A percentile compares a stretch with the other conserved stretches of the same genome.
These are phyloP conservation scores for Diadophis punctatus DNA, from an alignment of 2,113 vertebrate species.

Conservation along the genomic window DNA sequence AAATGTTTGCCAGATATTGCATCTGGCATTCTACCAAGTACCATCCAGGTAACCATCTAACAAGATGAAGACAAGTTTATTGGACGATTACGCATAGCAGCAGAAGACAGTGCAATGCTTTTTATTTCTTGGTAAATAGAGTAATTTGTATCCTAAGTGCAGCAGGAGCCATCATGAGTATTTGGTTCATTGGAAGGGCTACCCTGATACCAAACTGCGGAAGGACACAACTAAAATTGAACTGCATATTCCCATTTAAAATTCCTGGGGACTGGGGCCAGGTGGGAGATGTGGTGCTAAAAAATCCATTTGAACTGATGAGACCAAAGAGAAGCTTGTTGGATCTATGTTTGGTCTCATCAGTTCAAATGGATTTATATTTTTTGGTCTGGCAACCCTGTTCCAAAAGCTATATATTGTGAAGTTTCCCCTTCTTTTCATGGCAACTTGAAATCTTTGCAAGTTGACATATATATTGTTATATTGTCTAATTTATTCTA, in stretches of 20 bases:
- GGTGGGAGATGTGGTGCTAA: background rate
- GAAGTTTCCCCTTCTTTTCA: too few species aligned
- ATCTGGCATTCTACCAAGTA: background rate
- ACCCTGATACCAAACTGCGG: background rate
- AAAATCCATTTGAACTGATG: too few species aligned
- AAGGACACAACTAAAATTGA: background rate
- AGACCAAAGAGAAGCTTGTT: background rate
- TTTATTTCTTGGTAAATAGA: background rate
- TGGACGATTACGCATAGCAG: background rate
- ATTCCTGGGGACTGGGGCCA: background rate
- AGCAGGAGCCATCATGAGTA: background rate
- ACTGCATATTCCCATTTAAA: background rate
- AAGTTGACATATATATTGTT: background rate
- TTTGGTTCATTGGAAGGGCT: background rate
- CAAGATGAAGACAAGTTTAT: background rate
- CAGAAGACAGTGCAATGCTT: background rate
- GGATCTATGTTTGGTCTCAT: background rate
- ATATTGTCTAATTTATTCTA: background rate
- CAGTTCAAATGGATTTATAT: background rate
- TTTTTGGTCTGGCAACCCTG: background rate
- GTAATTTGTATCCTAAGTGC: background rate
- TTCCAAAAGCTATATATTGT: background rate
- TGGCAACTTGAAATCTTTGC: too few species aligned
- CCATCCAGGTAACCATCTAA: background rate
- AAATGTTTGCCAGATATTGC: background rate